These are phyloP conservation scores for Rhinolophus ferrumequinum DNA, from an alignment of 2,113 vertebrate genomes.

Conservation along the genomic window DNA sequence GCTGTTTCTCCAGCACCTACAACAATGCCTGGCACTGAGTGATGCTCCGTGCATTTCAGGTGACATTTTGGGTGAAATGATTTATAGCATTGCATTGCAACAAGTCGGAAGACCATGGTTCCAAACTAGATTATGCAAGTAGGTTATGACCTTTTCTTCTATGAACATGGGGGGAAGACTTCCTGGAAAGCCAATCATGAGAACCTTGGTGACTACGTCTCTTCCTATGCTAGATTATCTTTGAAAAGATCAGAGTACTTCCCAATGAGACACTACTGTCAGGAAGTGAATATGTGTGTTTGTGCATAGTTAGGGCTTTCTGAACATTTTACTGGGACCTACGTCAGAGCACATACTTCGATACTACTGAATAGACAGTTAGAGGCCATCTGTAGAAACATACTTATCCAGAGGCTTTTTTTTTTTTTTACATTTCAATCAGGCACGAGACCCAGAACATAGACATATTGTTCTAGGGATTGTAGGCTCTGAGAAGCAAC, in stretches of 20 bases:
- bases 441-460: neutral
- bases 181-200: neutral
- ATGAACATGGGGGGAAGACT: neutral
- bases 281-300: neutral
- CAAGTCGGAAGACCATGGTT: neutral
- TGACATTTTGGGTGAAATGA: neutral
- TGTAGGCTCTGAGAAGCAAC: neutral
- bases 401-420: neutral
- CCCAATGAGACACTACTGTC: neutral
- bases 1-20: neutral
- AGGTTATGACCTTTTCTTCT: neutral
- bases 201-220: neutral
- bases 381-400: neutral
- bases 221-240: neutral
- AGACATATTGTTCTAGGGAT: neutral
- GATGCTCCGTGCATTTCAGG: neutral
- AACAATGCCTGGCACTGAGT: neutral
- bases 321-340: neutral
- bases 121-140: neutral
- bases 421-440: neutral
- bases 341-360: neutral
- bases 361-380: neutral
- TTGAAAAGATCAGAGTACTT: neutral
- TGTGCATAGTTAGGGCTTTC: neutral
- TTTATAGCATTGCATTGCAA: neutral